Evolutionary conservation across 2,113 vertebrate species (phyloP), one percentile per base, ranked within the genome.

Genomic region (Prietella phreatophila): DNA sequence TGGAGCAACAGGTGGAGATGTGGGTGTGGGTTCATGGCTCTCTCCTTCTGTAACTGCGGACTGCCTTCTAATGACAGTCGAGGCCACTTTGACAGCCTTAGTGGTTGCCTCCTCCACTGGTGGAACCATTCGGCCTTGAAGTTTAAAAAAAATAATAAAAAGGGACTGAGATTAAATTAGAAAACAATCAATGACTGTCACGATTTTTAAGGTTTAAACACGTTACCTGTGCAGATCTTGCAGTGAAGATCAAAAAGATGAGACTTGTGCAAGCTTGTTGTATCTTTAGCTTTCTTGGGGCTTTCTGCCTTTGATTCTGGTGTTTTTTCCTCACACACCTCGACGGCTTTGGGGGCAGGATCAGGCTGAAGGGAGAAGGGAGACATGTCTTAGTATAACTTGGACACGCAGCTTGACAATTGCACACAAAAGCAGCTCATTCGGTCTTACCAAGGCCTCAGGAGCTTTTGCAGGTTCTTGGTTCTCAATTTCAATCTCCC

Each of bases 401-500:
- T 61, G 20, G 56, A 83, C 36, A 63, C 9, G 11, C 2, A 13
- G 7, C 60, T 84, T 27, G 56, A 42, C 33, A 6, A 19, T 56
- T 56, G 55, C 15, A 82, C 11, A 42, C 13, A 3, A 13, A 42
- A 56, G n/a, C 5, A 58, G 30, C 15, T 84, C 9, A 25, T 81
- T 15, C 30, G 87, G 42, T 79, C 88, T 86, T 93, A 97, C 97
- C 96, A 97, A 94, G 58, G 92, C 93, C 92, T 97, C 97, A 13
- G 97, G 95, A 81, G 97, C 96, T 91, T 99, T 99, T 83, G 95
- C 95, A 71, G 97, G 97, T 84, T 99, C 95, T 91, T 99, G 97
- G 91, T 96, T 99, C 93, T 99, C 98, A 88, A 99, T 99, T 95
- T 99, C 98, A 90, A 99, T 99, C 94, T 99, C 98, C 83, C 98